Base-by-base conservation (phyloP, 2,888 invertebrate species). In the Lasius fuliginosus region DNA sequence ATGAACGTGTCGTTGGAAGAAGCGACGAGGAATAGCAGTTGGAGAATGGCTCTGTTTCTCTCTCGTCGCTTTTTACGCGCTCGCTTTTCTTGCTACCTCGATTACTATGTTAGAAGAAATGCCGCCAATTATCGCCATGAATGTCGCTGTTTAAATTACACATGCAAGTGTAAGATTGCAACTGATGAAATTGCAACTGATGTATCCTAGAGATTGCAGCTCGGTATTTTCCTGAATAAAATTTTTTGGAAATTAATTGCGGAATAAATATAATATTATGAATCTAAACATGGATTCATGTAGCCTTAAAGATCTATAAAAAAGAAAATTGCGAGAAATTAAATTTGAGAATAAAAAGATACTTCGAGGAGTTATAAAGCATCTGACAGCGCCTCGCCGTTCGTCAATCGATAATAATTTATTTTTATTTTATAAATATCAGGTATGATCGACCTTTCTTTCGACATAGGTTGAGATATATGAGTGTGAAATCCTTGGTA, bases 91-190 rank as follows among this genome's bases (percentile, higher is more conserved):
- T 30, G 69, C 36, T 53, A 12, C 11, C 6, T 65, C 12, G 30
- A 77, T 68, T 56, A 68, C 33, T 30, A n/a, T n/a, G 18, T 67
- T 67, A 49, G 11, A 49, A 68, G 30, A 56, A 58, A 68, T 23
- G 23, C 15, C 1, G 0, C 23, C 23, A 58, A 68, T 77, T 69
- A 77, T 58, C 56, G 23, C 11, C 30, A 68, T 42, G 68, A 76
- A 9, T 56, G 56, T 56, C 40, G n/a, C 49, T 64, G 23, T 15
- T 23, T 18, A 68, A 56, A 75, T 75, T 36, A 30, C 60, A 36
- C 42, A 67, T 53, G 68, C 30, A 9, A 68, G 68, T 75, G 15
- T 53, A 56, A 27, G 12, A 27, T 40, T 65, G 36, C 53, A 65
- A 40, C 4, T 27, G 68, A 68, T 67, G 12, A 67, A 67, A 76